These are phyloP conservation scores for Gymnoscopelus braueri DNA, from an alignment of 2,797 vertebrate species.

Conservation along the genomic window DNA sequence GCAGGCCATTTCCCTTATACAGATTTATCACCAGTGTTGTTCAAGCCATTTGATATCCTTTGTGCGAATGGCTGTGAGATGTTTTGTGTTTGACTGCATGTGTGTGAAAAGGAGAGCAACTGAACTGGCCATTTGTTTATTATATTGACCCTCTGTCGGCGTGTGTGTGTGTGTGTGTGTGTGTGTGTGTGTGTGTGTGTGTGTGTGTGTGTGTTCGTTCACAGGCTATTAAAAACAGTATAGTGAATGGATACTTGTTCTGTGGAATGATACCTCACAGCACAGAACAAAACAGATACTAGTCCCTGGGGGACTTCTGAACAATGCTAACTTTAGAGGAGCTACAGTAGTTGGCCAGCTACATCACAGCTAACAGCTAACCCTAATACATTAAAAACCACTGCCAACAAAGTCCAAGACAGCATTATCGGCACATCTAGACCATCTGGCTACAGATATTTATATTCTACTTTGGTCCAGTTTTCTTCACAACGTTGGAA, in stretches of 20 bases:
- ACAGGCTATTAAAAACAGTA: constrained; percentile 42
- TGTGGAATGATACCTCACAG: constrained; percentile 45
- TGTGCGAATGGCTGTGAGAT: background rate
- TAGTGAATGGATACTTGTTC: constrained; percentile 45
- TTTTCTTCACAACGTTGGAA: constrained; percentile 30
- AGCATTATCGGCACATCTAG: constrained; percentile 40
- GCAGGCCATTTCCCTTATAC: constrained; percentile 41
- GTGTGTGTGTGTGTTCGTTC: constrained; percentile 12
- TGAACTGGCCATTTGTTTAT: background rate
- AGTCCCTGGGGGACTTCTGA: constrained; percentile 50
- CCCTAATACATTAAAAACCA: constrained; percentile 38
- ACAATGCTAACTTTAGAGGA: constrained; percentile 54
- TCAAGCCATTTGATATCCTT: constrained; percentile 38
- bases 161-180: background rate
- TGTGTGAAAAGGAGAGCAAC: background rate
- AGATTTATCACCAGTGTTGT: constrained; percentile 57
- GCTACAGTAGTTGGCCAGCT: constrained; percentile 46
- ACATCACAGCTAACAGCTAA: constrained; percentile 52
- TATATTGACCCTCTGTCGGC: background rate
- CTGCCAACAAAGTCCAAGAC: constrained; percentile 52
- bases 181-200: constrained; percentile 11
- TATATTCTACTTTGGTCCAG: constrained; percentile 22
- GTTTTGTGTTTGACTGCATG: background rate
- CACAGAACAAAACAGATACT: constrained; percentile 60
- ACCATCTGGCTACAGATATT: constrained; percentile 44